Percentiles rank a stretch among this genome's conserved stretches.
These are phyloP conservation scores for Anthrax anthrax DNA, from an alignment of 2,888 invertebrate species.

Conservation along the genomic window DNA sequence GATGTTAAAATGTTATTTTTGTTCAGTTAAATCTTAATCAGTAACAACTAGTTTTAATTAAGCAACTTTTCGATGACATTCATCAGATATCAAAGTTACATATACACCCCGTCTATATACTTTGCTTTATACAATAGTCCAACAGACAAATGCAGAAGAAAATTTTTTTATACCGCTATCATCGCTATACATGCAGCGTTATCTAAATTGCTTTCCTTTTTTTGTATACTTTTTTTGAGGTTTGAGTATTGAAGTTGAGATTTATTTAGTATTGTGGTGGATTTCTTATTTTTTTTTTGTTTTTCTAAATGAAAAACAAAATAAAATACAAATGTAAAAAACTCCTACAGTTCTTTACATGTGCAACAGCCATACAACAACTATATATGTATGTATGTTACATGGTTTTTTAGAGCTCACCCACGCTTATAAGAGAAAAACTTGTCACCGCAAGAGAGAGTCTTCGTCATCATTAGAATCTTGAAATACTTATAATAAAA, in stretches of 20 bases:
- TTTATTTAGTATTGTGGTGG: no score
- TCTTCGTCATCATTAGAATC: constrained; percentile 4
- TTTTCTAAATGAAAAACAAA: no score
- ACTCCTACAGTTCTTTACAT: not conserved
- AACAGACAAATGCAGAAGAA: no score
- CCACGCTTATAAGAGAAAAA: constrained; percentile 10
- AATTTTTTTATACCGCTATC: no score
- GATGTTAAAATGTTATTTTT: not conserved
- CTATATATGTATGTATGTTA: not conserved
- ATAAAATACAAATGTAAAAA: not conserved
- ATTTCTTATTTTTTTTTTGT: no score
- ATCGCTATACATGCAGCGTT: no score
- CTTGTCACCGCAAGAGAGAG: constrained; percentile 4
- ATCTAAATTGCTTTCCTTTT: no score
- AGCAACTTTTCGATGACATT: constrained; percentile 11
- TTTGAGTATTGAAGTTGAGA: no score
- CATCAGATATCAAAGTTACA: constrained; percentile 8
- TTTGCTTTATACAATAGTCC: not conserved
- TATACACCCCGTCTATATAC: not conserved
- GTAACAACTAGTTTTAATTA: constrained; percentile 10
- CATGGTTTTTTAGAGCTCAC: constrained; percentile 8
- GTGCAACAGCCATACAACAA: no score
- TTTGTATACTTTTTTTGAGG: no score
- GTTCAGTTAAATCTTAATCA: not conserved
- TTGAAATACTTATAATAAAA: not conserved